phyloP scores from a whole-genome alignment of 2,888 invertebrate genomes.

The Dolichopus griseipennis region DNA sequence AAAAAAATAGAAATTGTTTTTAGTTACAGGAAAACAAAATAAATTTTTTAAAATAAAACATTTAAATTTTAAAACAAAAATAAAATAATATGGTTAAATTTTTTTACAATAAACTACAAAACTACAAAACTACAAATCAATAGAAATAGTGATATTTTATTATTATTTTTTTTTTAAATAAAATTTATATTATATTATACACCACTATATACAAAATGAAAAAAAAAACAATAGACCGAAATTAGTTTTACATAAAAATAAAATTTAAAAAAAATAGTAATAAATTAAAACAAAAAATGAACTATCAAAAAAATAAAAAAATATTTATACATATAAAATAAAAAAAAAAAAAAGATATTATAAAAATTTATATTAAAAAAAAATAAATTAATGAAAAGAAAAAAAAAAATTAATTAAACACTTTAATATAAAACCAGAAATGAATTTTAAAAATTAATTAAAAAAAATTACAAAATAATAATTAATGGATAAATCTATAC shows the following conservation, averaged over 20 bases:
- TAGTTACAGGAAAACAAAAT: constrained; percentile 9
- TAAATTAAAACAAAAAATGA: neutral
- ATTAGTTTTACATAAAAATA: neutral
- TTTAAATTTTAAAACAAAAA: neutral
- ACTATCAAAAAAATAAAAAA: neutral
- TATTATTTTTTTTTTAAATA: neutral
- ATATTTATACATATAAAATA: neutral
- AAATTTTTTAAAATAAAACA: neutral
- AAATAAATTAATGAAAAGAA: neutral
- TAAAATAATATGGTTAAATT: neutral
- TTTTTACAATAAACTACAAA: constrained; percentile 4
- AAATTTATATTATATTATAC: constrained; percentile 1
- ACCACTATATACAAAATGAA: neutral
- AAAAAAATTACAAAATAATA: too few species aligned
- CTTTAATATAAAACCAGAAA: too few species aligned
- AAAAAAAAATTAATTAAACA: too few species aligned
- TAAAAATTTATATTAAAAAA: neutral
- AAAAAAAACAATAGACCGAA: neutral
- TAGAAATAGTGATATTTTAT: constrained; percentile 1
- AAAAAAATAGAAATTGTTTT: constrained; percentile 11
- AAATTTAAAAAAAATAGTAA: neutral
- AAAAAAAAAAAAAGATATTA: neutral
- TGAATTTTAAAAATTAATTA: too few species aligned
- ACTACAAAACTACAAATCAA: constrained; percentile 6
- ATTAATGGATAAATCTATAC: too few species aligned